Base-by-base conservation (phyloP, 2,113 vertebrate species). In the Diadophis punctatus region DNA sequence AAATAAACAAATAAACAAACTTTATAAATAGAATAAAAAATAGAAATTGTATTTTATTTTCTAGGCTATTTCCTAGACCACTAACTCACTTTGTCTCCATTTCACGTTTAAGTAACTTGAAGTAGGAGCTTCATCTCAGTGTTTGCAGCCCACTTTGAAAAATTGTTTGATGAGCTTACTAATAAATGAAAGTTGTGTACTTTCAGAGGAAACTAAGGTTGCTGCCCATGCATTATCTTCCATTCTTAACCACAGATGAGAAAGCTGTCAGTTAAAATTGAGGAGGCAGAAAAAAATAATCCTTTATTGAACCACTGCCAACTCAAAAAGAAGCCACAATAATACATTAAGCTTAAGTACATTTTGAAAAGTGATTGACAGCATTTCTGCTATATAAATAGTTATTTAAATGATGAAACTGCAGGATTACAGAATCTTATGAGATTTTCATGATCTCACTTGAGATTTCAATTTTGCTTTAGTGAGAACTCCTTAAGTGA, bases 21-120 rank as follows among this genome's bases (percentile, higher is more conserved):
- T 68, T 68, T 91, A 87, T 90, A 94, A 94, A n/a, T 68, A 95
- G 93, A 93, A 93, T 20, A 8, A 86, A 95, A 94, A 93, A 93
- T 20, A 9, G 85, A 89, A 94, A 8, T 25, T 56, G 95, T 93
- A 91, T n/a, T 84, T 84, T 88, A 25, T 95, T 95, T 49, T 91
- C 91, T 90, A 92, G 92, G 91, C 93, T 88, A 94, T 90, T 90
- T 90, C 60, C 60, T 30, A 23, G 7, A 56, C 56, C 23, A 58
- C 56, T 25, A 58, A 58, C 23, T 58, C 34, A 80, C 2, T 80
- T 80, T 39, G 43, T 89, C 2, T 43, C 12, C 14, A 93, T 91
- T 91, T 53, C 90, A 92, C 92, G 56, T 80, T 90, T 85, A 34
- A 87, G 51, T 80, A 68, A 84, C 91, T 93, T 89, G 3, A 18